These are phyloP conservation scores for Acanthosepion pharaonis DNA, from an alignment of 2,888 invertebrate species.

Conservation along the genomic window DNA sequence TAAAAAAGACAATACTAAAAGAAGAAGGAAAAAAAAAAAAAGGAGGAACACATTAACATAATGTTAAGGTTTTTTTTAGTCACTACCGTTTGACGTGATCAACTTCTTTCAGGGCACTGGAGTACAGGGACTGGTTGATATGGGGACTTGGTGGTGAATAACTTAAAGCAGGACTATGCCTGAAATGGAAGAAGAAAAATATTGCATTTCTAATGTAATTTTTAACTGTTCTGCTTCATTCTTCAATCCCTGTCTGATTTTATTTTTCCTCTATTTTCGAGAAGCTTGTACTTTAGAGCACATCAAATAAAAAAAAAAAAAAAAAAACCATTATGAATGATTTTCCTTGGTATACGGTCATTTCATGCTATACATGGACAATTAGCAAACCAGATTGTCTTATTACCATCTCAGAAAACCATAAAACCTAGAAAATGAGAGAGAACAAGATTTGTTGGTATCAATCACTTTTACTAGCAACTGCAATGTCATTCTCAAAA, in stretches of 20 bases:
- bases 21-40: neutral
- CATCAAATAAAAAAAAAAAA: neutral
- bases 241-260: neutral
- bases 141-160: slow-evolving; percentile 44
- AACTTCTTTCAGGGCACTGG: slow-evolving; percentile 39
- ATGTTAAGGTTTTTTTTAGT: neutral
- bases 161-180: slow-evolving; percentile 45
- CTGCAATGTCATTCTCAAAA: neutral
- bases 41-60: slow-evolving; percentile 14
- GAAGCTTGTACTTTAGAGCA: neutral
- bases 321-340: neutral
- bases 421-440: neutral
- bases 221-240: neutral
- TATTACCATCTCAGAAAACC: neutral
- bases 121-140: slow-evolving; percentile 42
- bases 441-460: neutral
- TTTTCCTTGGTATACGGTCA: neutral
- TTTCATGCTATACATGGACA: neutral
- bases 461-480: neutral
- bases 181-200: slow-evolving; percentile 42
- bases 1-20: neutral
- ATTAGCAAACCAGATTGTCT: neutral
- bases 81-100: slow-evolving; percentile 43
- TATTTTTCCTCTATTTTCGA: neutral
- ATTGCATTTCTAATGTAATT: slow-evolving; percentile 8